These are phyloP conservation scores for Leucophenga varia DNA, from an alignment of 1,140 invertebrate species.

Conservation along the genomic window DNA sequence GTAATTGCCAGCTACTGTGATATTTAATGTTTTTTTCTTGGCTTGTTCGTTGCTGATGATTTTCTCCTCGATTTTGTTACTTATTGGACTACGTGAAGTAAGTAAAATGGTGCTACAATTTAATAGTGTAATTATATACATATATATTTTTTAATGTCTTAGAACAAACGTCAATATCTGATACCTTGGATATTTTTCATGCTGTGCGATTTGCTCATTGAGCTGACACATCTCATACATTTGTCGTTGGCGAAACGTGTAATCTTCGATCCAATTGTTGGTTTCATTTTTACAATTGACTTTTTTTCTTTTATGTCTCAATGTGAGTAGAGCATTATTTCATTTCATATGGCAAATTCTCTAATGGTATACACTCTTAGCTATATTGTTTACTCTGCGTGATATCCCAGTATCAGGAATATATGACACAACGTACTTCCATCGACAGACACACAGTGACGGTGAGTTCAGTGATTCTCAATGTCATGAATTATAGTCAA, in stretches of 20 bases:
- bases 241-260: constrained; percentile 34
- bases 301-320: constrained; percentile 46
- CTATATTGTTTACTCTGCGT: constrained; percentile 45
- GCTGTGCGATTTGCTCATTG: constrained; percentile 41
- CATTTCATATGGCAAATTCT: background rate
- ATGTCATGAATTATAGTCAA: no score
- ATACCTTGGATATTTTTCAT: constrained; percentile 43
- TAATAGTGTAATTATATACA: no score
- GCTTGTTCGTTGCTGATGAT: constrained; percentile 45
- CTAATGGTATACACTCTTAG: constrained; percentile 8
- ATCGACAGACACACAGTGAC: no score
- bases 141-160: background rate
- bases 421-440: constrained; percentile 23
- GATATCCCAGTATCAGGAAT: constrained; percentile 41
- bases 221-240: constrained; percentile 34
- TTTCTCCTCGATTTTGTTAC: constrained; percentile 32
- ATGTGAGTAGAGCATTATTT: constrained; percentile 27
- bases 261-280: constrained; percentile 44
- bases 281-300: constrained; percentile 47
- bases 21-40: constrained; percentile 50
- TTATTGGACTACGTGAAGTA: constrained; percentile 36
- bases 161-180: constrained; percentile 42
- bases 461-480: no score
- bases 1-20: constrained; percentile 46
- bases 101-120: no score